These are phyloP conservation scores for Talpa occidentalis DNA, from an alignment of 2,113 vertebrate genomes.

Conservation along the genomic window DNA sequence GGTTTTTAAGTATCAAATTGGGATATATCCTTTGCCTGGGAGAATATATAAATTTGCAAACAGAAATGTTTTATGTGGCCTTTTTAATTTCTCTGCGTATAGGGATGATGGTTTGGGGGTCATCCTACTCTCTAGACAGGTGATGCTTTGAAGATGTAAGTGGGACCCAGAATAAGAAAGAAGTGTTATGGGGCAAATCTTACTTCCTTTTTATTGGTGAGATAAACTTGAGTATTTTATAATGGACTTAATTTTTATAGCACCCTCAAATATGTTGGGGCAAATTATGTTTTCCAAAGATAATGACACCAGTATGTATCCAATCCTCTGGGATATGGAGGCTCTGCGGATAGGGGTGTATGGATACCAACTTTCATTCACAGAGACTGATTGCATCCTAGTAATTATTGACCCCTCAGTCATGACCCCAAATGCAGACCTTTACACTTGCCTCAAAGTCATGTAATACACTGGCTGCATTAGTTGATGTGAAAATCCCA, in stretches of 20 bases:
- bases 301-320: not conserved
- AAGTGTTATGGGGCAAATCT: not conserved
- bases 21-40: not conserved
- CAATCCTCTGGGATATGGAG: not conserved
- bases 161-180: not conserved
- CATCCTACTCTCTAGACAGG: not conserved
- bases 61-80: not conserved
- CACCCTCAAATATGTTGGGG: not conserved
- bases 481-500: not conserved
- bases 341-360: not conserved
- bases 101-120: not conserved
- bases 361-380: not conserved
- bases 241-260: constrained; percentile 23
- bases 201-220: constrained; percentile 14
- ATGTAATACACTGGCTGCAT: not conserved
- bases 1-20: not conserved
- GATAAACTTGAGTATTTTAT: constrained; percentile 22
- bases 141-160: not conserved
- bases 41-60: not conserved
- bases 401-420: not conserved
- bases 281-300: constrained; percentile 14
- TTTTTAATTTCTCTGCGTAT: not conserved
- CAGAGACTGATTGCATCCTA: not conserved
- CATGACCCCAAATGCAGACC: not conserved
- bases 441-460: not conserved